Evolutionary conservation across 2,797 vertebrate genomes (phyloP), one percentile per base, ranked within the genome.

Genomic region (Coregonus ussuriensis): DNA sequence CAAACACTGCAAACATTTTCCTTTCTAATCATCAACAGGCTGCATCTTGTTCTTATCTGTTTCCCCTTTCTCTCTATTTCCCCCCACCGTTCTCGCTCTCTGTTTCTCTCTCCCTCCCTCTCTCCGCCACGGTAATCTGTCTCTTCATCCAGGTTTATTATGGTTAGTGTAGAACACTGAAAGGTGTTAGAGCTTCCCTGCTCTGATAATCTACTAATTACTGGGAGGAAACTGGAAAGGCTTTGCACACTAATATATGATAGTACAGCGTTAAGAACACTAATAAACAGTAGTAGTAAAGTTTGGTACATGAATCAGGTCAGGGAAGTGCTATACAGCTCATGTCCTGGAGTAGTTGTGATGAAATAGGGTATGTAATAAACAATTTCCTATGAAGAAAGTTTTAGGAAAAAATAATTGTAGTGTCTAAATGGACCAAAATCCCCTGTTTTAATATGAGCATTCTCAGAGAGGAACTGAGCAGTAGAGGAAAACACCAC

Each of bases 401-500:
- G 13, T 54, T 41, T 2, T 6, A 41, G 37, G 37, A 41, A 6
- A 41, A 41, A 6, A 41, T 54, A 56, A 56, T 18, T n/a, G 54
- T 56, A 16, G 54, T 25, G 4, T 59, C 5, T 21, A 59, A 59
- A 16, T 59, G 18, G 18, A 21, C 35, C 70, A 71, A 31, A 29
- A 41, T 63, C 51, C n/a, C 47, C 41, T 53, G 35, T 54, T 41
- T 0, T 25, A 47, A 47, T 70, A 78, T 81, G 83, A 87, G 82
- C 77, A 81, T 84, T 84, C 84, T 89, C 77, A 85, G 74, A 83
- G 74, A 71, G 77, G 78, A 89, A 82, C 37, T 6, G 52, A 54
- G 18, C 62, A 78, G 81, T 80, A 56, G n/a, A n/a, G n/a, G n/a
- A n/a, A 33, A 75, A 54, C 80, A 74, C 53, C 51, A 69, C 73